phyloP scores from a whole-genome alignment of 2,888 invertebrate species.

The Euphydryas editha region DNA sequence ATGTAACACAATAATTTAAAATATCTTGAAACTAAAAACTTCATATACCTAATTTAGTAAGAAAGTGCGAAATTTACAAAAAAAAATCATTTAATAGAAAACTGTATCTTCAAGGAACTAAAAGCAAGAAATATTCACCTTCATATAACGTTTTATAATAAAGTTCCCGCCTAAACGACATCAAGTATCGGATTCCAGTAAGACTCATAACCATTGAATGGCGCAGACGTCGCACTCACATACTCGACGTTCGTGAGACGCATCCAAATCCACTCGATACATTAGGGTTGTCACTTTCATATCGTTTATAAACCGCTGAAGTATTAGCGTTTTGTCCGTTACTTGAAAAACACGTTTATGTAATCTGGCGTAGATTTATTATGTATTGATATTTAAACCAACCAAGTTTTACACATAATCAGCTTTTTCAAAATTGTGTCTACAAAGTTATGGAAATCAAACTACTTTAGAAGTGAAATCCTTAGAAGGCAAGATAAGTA shows the following conservation, averaged over 20 bases:
- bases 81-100: not conserved
- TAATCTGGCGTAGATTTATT: too few relatives aligned
- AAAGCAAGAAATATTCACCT: conserved; percentile 1
- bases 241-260: conserved; percentile 39
- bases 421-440: not conserved
- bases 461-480: not conserved
- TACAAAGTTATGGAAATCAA: not conserved
- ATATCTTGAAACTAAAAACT: too few relatives aligned
- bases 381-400: not conserved
- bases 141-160: conserved; percentile 17
- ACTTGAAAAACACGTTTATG: too few relatives aligned
- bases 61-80: not conserved
- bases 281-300: conserved; percentile 32
- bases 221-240: conserved; percentile 51
- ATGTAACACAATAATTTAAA: too few relatives aligned
- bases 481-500: not conserved
- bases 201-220: conserved; percentile 37
- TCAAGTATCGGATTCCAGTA: conserved; percentile 29
- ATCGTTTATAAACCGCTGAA: too few relatives aligned
- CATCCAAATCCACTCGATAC: conserved; percentile 33
- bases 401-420: not conserved
- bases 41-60: too few relatives aligned
- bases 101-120: not conserved
- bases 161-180: conserved; percentile 29
- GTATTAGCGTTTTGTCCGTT: too few relatives aligned